These are phyloP conservation scores for Arbacia lixula DNA, from an alignment of 53 echinoderm and acorn worm genomes.

Conservation along the genomic window DNA sequence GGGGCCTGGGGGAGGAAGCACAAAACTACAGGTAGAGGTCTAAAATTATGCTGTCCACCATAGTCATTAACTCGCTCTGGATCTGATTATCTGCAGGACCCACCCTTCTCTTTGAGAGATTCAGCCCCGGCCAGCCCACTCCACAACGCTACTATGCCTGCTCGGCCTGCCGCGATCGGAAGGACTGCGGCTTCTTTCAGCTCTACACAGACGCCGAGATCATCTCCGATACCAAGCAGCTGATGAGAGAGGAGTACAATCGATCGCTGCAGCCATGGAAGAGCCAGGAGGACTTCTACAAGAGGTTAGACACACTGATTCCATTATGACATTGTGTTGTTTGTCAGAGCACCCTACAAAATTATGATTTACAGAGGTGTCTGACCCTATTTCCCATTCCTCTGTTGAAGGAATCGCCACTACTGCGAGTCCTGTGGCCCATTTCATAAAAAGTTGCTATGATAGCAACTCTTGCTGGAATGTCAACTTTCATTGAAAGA, in stretches of 20 bases:
- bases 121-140: background rate
- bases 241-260: constrained; percentile 68
- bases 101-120: constrained; percentile 89
- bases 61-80: background rate
- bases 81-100: constrained; percentile 66
- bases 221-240: constrained; percentile 59
- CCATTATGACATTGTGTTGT: background rate
- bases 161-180: constrained; percentile 91
- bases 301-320: constrained; percentile 49
- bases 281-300: constrained; percentile 60
- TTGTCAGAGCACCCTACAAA: too few relatives aligned
- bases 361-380: too few relatives aligned
- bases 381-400: too few relatives aligned
- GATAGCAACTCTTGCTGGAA: too few relatives aligned
- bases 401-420: too few relatives aligned
- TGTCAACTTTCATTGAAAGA: too few relatives aligned
- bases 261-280: constrained; percentile 68
- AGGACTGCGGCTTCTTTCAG: constrained; percentile 87
- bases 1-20: background rate
- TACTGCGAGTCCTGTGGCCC: too few relatives aligned
- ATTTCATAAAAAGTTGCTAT: too few relatives aligned
- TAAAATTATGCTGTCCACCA: too few relatives aligned
- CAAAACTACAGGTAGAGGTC: too few relatives aligned
- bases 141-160: constrained; percentile 81
- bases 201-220: constrained; percentile 52